Percentiles rank a stretch among this genome's conserved stretches.
Evolutionary conservation across 1,140 invertebrate genomes (phyloP).

Genomic region (Drosophila mauritiana): DNA sequence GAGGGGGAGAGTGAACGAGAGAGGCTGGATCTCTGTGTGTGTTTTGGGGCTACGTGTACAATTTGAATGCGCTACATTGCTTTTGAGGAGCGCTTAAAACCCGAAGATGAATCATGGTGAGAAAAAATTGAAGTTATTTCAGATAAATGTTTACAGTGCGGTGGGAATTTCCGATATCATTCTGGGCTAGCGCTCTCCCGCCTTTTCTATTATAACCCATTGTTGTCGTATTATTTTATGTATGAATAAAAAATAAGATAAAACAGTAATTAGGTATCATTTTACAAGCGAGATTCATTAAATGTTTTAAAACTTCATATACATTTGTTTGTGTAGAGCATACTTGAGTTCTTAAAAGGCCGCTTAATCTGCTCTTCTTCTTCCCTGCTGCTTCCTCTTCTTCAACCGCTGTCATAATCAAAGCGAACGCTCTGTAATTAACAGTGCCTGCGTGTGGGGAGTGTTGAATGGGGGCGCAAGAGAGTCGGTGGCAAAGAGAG

Average conservation of each 20-base stretch:
- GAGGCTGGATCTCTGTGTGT: constrained; percentile 6
- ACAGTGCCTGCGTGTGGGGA: constrained; percentile 29
- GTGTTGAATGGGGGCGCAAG: background rate
- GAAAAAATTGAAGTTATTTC: background rate
- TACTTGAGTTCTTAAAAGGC: background rate
- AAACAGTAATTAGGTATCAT: too few species aligned
- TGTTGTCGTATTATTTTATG: too few species aligned
- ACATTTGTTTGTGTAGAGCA: background rate
- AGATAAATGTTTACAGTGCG: too few species aligned
- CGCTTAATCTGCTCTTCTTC: background rate
- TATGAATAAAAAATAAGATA: background rate
- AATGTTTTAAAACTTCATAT: too few species aligned
- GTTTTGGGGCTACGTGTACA: constrained; percentile 40
- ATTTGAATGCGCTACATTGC: constrained; percentile 38
- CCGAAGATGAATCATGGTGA: constrained; percentile 27
- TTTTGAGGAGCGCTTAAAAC: constrained; percentile 4
- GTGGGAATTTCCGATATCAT: background rate
- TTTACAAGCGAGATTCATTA: too few species aligned
- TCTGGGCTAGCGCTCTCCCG: background rate
- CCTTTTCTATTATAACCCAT: background rate
- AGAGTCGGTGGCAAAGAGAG: background rate
- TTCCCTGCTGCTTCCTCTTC: constrained; percentile 6
- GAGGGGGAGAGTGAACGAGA: constrained; percentile 7
- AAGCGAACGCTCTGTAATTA: constrained; percentile 31
- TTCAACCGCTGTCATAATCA: constrained; percentile 19